Evolutionary conservation across 2,113 vertebrate genomes (phyloP), one percentile per base, ranked within the genome.

Genomic region (Gymnobelideus leadbeateri): DNA sequence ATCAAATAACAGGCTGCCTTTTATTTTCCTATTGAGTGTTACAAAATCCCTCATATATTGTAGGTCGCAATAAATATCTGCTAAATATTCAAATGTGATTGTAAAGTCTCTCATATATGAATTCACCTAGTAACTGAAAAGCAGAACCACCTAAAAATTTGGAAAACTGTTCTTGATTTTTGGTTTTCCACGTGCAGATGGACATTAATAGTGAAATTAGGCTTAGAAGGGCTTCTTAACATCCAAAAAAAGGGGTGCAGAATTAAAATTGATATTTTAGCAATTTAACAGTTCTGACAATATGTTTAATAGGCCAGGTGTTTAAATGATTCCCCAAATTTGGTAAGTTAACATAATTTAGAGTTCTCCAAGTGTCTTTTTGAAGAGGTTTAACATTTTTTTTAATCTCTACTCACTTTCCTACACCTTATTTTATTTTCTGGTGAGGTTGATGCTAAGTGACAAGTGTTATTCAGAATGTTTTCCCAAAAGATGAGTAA

Each of bases 221-320:
- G 52, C 23, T 46, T 10, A 89, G 31, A n/a, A n/a, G 5, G 14
- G 50, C 91, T 94, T 93, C n/a, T 53, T 37, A 92, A 28, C 12
- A 3, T 37, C 4, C 12, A 68, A 52, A 89, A 89, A 57, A 93
- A 57, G 37, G 57, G 52, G 43, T 31, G 25, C 16, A 91, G 37
- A 46, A 46, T 92, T 47, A 89, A 68, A 68, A 95, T 61, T 93
- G 16, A 54, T 92, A 53, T 51, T 94, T 93, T 21, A 91, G n/a
- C 26, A 93, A 90, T 46, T 55, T 21, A 91, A 0, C 50, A 49
- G 51, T 43, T 91, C 84, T 61, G 28, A 31, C 53, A 54, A 54
- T 61, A 31, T 31, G 2, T 57, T 57, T 37, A 37, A 37, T 12
- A n/a, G 8, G 14, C 89, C 55, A 93, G 89, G 21, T 89, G 19